A percentile compares a stretch with the other conserved stretches of the same genome.
These are phyloP conservation scores for Cassiopea xamachana DNA, from an alignment of 30 jellyfish, hydroid and myxozoan species.

Conservation along the genomic window DNA sequence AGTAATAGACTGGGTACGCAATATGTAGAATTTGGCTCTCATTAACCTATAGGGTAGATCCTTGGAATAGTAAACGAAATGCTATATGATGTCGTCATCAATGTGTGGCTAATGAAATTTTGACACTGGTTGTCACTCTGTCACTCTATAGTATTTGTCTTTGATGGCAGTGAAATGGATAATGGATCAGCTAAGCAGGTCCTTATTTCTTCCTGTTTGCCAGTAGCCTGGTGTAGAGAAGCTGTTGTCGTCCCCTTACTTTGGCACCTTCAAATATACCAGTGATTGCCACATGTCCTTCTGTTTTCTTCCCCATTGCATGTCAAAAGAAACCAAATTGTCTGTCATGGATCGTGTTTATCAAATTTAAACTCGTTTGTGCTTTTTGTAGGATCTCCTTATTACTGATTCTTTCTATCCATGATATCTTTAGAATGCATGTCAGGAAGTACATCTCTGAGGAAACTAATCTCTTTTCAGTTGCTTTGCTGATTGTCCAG, in stretches of 20 bases:
- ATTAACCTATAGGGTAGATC: too few relatives aligned
- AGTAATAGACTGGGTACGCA: too few relatives aligned
- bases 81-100: not conserved
- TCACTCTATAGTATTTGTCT: constrained; percentile 28
- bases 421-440: not conserved
- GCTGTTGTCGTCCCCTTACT: constrained; percentile 33
- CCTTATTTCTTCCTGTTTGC: not conserved
- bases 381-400: not conserved
- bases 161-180: not conserved
- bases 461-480: constrained; percentile 1
- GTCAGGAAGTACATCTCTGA: constrained; percentile 13
- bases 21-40: too few relatives aligned
- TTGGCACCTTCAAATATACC: constrained; percentile 23
- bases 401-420: not conserved
- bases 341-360: too few relatives aligned
- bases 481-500: constrained; percentile 36
- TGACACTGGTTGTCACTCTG: constrained; percentile 6
- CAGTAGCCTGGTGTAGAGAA: constrained; percentile 13
- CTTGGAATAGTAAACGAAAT: too few relatives aligned
- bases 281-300: not conserved
- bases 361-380: too few relatives aligned
- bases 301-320: not conserved
- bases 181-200: constrained; percentile 21
- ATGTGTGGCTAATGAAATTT: constrained; percentile 6
- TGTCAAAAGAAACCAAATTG: not conserved